Evolutionary conservation across 2,797 vertebrate species (phyloP), one percentile per base, ranked within the genome.

Genomic region (Pelodytes ibericus): DNA sequence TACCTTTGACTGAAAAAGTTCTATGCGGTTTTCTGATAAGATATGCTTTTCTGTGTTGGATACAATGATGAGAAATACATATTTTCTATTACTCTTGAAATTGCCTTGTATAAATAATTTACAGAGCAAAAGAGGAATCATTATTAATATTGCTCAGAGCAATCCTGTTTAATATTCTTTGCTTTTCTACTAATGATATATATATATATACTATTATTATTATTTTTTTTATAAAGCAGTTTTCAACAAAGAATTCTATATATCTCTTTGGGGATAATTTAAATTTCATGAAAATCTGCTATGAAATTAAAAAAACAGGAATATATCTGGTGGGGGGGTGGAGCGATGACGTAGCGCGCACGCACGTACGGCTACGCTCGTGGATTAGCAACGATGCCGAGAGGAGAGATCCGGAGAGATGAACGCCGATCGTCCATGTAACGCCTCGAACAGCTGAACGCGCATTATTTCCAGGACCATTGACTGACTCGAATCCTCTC

Each of bases 61-160:
- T 53, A 53, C 24, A 22, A 7, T 22, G 22, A 22, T 20, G 24
- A 53, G n/a, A n/a, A 53, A 53, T 53, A 53, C 49, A 53, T 53
- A 4, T 53, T 53, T 13, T 53, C 20, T 22, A 53, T 53, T 53
- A 53, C 49, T 7, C n/a, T 24, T 22, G 49, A 53, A 8, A 53
- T 53, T 53, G 49, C 49, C 15, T 53, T 53, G 11, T 7, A 53
- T 53, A 53, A 53, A 53, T 53, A 22, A 53, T 53, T 53, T 53
- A 24, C 41, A 15, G 20, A 53, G 16, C 2, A 25, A 13, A 22
- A 53, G 24, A 22, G 49, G 49, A 53, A 53, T 53, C 49, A 3
- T 53, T 53, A 53, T 53, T 53, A 53, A 53, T 24, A 7, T 53
- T 22, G 49, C 49, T 53, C 6, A 11, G 16, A 53, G 49, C 49